Evolutionary conservation across 2,113 vertebrate species (phyloP).

Genomic region (Protobothrops flavoviridis): DNA sequence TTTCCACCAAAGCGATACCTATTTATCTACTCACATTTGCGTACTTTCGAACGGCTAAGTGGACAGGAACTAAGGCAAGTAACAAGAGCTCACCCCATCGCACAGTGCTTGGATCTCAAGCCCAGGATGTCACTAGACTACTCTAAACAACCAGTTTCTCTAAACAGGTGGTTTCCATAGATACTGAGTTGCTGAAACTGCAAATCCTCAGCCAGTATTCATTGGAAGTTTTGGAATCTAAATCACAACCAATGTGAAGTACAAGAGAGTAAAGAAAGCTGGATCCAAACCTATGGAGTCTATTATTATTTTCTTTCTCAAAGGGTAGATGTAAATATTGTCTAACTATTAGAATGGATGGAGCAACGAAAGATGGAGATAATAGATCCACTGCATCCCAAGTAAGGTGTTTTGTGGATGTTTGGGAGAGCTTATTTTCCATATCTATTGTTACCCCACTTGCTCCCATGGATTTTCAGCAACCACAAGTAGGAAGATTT

Average conservation of each 20-base stretch:
- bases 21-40: background rate
- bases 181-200: background rate
- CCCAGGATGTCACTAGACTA: background rate
- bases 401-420: background rate
- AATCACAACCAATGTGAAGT: background rate
- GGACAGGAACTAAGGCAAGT: background rate
- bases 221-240: background rate
- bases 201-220: background rate
- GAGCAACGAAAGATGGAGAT: background rate
- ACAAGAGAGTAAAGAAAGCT: background rate
- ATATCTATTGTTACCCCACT: background rate
- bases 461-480: background rate
- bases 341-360: background rate
- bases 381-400: background rate
- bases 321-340: constrained; percentile 21
- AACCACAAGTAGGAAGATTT: background rate
- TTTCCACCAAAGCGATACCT: background rate
- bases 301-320: constrained; percentile 46
- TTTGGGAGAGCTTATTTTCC: background rate
- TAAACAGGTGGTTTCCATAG: background rate
- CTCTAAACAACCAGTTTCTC: background rate
- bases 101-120: background rate
- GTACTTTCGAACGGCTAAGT: background rate
- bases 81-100: background rate
- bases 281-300: background rate